Percentiles rank a stretch among this genome's conserved stretches.
Evolutionary conservation across 2,888 invertebrate species (phyloP).

Genomic region (Dryobota labecula): DNA sequence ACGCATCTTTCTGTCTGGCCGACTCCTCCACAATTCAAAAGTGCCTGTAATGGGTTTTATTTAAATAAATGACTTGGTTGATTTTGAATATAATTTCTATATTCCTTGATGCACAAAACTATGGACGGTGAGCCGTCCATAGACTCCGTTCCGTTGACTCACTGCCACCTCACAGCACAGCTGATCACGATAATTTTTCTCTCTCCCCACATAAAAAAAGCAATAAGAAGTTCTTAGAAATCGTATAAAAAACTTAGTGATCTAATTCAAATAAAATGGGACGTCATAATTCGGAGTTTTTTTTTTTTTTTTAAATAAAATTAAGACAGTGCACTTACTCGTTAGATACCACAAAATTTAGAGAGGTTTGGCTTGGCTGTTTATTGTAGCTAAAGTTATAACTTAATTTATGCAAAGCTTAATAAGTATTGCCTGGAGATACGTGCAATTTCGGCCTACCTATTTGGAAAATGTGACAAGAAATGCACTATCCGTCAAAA

Average conservation of each 20-base stretch:
- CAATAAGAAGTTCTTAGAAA: slow-evolving; percentile 35
- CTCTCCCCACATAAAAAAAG: neutral
- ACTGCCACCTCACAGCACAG: slow-evolving; percentile 22
- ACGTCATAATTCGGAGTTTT: slow-evolving; percentile 5
- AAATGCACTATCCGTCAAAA: neutral
- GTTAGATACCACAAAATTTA: too few species aligned
- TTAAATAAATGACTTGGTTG: too few species aligned
- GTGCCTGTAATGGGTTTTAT: too few species aligned
- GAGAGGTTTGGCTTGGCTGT: neutral
- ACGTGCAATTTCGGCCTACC: neutral
- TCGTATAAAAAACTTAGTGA: slow-evolving; percentile 14
- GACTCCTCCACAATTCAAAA: too few species aligned
- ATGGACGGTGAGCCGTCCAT: too few species aligned
- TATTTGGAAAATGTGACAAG: neutral
- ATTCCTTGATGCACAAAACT: neutral
- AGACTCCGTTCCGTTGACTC: slow-evolving; percentile 22
- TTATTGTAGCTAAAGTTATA: neutral
- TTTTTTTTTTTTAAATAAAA: neutral
- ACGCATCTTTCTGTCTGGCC: too few species aligned
- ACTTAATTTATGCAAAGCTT: neutral
- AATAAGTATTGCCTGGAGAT: neutral
- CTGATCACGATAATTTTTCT: slow-evolving; percentile 49
- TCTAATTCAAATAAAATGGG: slow-evolving; percentile 30
- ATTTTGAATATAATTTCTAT: too few species aligned
- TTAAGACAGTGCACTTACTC: too few species aligned